Base-by-base conservation (phyloP, 2,113 vertebrate genomes). In the Pangasianodon hypophthalmus region DNA sequence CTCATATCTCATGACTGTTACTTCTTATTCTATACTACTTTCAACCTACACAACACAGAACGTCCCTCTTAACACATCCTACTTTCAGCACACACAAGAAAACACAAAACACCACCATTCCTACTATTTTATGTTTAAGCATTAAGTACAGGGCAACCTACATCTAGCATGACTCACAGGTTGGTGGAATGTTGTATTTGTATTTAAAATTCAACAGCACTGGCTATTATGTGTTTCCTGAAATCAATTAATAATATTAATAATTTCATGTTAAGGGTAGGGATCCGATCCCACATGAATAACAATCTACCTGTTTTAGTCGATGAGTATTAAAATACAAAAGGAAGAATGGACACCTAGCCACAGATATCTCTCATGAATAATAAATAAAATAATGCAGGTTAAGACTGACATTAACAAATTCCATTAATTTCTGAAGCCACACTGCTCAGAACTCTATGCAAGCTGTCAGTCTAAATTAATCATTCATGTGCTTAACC, bases 401-500 rank as follows among this genome's bases (percentile, higher is more conserved):
- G 56, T 60, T 85, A 80, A 21, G 60, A 64, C 10, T 64, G 50
- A 24, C 21, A 86, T 69, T 48, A 80, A 52, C 19, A 77, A 48
- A 32, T 89, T 84, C 8, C 52, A 37, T 75, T 81, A 44, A 89
- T 77, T 88, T 64, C 88, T 81, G 84, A 82, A 64, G 44, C 67
- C 64, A 82, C 8, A 69, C 52, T 56, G 60, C 48, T 71, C 91
- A 88, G 73, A 21, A 89, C 37, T 88, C 75, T 88, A 44, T 48
- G 69, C 48, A 50, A 71, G n/a, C 83, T 41, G 67, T 86, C 83
- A 90, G 52, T 83, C 91, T 73, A 81, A 88, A 84, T 91, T 48
- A 91, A 88, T 90, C 75, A 88, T 77, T 90, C n/a, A 88, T 90
- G 88, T 86, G 52, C 81, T 86, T 88, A 90, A 85, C 52, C 86